phyloP scores from a whole-genome alignment of 2,888 invertebrate genomes.

The Dasysyrphus albostriatus region DNA sequence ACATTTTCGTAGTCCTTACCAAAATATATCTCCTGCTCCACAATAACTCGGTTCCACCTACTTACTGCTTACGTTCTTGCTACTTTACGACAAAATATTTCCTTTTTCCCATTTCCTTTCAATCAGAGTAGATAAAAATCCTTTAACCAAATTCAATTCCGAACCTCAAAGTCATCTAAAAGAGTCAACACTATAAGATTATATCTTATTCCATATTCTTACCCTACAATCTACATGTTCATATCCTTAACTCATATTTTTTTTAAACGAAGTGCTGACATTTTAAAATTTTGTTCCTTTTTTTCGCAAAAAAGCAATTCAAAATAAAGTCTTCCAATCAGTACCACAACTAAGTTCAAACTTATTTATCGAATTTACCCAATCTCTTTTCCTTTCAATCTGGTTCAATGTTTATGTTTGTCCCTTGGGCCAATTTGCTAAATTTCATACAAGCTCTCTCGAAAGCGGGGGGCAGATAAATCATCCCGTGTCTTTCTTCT shows the following conservation, averaged over 20 bases:
- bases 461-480: constrained; percentile 16
- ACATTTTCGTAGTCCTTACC: too few relatives aligned
- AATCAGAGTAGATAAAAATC: background rate
- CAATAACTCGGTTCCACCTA: too few relatives aligned
- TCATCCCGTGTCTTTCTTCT: background rate
- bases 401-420: background rate
- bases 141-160: constrained; percentile 1
- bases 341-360: constrained; percentile 7
- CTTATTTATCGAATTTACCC: constrained; percentile 54
- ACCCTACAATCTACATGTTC: background rate
- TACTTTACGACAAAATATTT: constrained; percentile 3
- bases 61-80: background rate
- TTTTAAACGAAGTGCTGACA: constrained; percentile 9
- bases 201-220: background rate
- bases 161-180: constrained; percentile 2
- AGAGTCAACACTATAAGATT: constrained; percentile 3
- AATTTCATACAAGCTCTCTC: too few relatives aligned
- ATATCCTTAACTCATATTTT: background rate
- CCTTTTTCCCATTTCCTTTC: background rate
- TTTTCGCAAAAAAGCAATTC: background rate
- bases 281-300: constrained; percentile 12
- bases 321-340: constrained; percentile 27
- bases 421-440: constrained; percentile 37
- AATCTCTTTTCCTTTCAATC: constrained; percentile 40
- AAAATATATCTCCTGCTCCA: too few relatives aligned